Evolutionary conservation across 2,113 vertebrate genomes (phyloP).

Genomic region (Phyllopteryx taeniolatus): DNA sequence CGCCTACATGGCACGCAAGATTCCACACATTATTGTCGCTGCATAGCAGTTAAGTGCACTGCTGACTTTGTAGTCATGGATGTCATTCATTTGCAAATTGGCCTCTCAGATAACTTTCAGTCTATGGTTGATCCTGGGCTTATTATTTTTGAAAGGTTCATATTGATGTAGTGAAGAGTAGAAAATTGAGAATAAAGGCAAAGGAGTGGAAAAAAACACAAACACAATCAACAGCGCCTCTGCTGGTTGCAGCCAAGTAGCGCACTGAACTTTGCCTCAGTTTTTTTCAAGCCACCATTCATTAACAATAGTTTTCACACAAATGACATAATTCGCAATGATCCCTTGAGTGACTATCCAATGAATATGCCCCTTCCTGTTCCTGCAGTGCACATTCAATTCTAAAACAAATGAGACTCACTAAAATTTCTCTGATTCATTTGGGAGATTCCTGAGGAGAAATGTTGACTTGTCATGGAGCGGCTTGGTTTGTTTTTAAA

Average conservation of each 20-base stretch:
- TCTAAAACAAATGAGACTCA: too few relatives aligned
- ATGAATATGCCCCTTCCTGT: neutral
- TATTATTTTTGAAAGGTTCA: neutral
- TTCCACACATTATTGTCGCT: conserved; percentile 2
- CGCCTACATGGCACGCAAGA: conserved; percentile 42
- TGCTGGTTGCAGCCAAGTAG: neutral
- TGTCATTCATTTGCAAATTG: neutral
- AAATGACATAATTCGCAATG: neutral
- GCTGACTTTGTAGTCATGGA: too few relatives aligned
- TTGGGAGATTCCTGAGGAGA: too few relatives aligned
- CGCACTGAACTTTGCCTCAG: neutral
- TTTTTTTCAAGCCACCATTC: neutral
- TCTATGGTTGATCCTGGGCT: neutral
- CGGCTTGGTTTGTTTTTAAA: too few relatives aligned
- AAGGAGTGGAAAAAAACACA: too few relatives aligned
- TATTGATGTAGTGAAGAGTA: too few relatives aligned
- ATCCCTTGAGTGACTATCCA: neutral
- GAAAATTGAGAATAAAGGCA: too few relatives aligned
- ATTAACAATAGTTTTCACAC: neutral
- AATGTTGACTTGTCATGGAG: too few relatives aligned
- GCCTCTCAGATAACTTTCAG: neutral
- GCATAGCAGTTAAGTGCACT: too few relatives aligned
- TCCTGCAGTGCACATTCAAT: too few relatives aligned
- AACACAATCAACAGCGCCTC: too few relatives aligned
- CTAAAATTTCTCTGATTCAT: too few relatives aligned